These are phyloP conservation scores for Aspiorhynchus laticeps DNA, from an alignment of 2,113 vertebrate species.

Conservation along the genomic window DNA sequence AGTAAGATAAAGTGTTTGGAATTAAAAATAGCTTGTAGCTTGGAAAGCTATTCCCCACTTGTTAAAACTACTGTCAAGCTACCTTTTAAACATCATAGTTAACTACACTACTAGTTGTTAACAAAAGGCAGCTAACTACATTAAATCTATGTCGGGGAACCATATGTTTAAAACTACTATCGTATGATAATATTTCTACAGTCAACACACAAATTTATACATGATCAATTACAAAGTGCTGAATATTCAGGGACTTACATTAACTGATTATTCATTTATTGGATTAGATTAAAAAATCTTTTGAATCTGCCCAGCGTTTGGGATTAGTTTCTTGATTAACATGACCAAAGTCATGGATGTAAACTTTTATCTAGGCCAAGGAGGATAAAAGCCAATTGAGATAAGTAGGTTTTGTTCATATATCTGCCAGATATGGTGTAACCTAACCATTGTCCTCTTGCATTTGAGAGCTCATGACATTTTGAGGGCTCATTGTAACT, in stretches of 20 bases:
- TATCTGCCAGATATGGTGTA: background rate
- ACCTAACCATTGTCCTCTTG: background rate
- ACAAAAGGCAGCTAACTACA: background rate
- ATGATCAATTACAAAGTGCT: background rate
- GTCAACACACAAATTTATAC: background rate
- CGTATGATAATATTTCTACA: background rate
- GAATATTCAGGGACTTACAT: background rate
- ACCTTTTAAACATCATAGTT: background rate
- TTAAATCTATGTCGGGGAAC: background rate
- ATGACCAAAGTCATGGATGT: background rate
- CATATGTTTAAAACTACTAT: background rate
- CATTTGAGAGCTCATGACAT: background rate
- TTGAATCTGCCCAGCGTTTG: background rate
- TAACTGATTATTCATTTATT: background rate
- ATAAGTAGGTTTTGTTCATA: background rate
- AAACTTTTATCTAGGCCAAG: background rate
- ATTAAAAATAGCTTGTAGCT: background rate
- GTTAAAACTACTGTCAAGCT: background rate
- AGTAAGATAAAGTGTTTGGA: background rate
- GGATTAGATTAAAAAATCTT: background rate
- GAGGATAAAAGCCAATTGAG: background rate
- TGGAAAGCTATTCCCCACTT: background rate
- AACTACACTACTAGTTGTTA: background rate
- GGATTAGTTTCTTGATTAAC: background rate
- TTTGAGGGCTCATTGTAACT: conserved; percentile 53